phyloP scores from a whole-genome alignment of 2,888 invertebrate species.

The Metellina segmentata region DNA sequence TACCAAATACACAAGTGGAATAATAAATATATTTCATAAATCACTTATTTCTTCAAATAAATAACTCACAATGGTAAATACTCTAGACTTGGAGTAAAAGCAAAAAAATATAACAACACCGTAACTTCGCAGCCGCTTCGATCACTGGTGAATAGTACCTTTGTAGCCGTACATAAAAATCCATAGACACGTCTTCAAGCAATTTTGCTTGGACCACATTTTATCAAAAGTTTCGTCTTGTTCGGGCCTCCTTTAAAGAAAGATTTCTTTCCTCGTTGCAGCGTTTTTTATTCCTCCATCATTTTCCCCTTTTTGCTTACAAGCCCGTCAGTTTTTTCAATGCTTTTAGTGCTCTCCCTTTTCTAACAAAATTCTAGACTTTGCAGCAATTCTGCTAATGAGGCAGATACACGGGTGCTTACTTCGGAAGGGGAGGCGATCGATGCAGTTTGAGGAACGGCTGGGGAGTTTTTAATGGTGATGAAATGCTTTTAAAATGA shows the following conservation, averaged over 20 bases:
- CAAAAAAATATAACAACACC: background rate
- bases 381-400: constrained; percentile 57
- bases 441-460: constrained; percentile 39
- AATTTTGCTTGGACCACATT: background rate
- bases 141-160: background rate
- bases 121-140: background rate
- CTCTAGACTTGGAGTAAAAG: background rate
- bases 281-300: background rate
- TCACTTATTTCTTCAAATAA: background rate
- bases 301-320: background rate
- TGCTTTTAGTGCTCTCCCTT: constrained; percentile 34
- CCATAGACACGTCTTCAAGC: background rate
- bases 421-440: constrained; percentile 13
- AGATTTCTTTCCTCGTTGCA: background rate
- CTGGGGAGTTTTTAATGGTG: constrained; percentile 53
- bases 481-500: constrained; percentile 49
- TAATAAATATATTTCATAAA: background rate
- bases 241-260: background rate
- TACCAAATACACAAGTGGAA: background rate
- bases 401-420: constrained; percentile 33
- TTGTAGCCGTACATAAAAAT: background rate
- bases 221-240: background rate
- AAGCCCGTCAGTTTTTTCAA: constrained; percentile 15
- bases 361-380: constrained; percentile 17
- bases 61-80: background rate